Conservation (phyloP, 2,888 invertebrate species). For the Drosophila mimica region DNA sequence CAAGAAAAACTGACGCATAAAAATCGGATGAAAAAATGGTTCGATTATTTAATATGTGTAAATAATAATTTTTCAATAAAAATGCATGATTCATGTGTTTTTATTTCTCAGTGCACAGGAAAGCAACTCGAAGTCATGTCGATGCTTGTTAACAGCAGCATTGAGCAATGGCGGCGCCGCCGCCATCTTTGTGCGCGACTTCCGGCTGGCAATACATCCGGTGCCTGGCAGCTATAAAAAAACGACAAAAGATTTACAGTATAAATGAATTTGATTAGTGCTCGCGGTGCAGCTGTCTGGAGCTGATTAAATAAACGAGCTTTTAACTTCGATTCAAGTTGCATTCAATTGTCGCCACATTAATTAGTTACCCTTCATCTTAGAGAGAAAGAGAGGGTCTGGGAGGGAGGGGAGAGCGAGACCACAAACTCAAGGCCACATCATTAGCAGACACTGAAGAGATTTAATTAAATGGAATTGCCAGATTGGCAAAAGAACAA, state of each 20-base stretch:
- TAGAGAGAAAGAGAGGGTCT: neutral
- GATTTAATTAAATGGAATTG: constrained; percentile 76
- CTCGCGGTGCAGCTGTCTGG: constrained; percentile 10
- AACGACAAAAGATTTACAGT: constrained; percentile 59
- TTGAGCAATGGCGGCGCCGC: constrained; percentile 25
- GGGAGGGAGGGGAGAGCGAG: too few species aligned
- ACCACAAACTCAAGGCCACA: constrained; percentile 56
- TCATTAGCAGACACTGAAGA: constrained; percentile 68
- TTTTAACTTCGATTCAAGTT: constrained; percentile 13
- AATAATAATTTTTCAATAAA: neutral
- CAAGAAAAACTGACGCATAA: too few species aligned
- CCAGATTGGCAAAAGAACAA: constrained; percentile 55
- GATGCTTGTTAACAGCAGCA: constrained; percentile 49
- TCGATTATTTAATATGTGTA: neutral
- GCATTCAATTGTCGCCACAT: constrained; percentile 24
- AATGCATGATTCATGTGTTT: neutral
- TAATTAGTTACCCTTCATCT: constrained; percentile 16
- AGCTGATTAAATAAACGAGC: constrained; percentile 40
- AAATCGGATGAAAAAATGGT: neutral
- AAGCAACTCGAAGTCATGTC: constrained; percentile 48
- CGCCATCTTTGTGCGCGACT: constrained; percentile 57
- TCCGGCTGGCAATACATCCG: constrained; percentile 75
- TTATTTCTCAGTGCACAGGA: neutral
- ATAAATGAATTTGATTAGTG: constrained; percentile 72
- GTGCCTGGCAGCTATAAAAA: constrained; percentile 56